Evolutionary conservation across 1,140 invertebrate species (phyloP).

Genomic region (Galleria mellonella): DNA sequence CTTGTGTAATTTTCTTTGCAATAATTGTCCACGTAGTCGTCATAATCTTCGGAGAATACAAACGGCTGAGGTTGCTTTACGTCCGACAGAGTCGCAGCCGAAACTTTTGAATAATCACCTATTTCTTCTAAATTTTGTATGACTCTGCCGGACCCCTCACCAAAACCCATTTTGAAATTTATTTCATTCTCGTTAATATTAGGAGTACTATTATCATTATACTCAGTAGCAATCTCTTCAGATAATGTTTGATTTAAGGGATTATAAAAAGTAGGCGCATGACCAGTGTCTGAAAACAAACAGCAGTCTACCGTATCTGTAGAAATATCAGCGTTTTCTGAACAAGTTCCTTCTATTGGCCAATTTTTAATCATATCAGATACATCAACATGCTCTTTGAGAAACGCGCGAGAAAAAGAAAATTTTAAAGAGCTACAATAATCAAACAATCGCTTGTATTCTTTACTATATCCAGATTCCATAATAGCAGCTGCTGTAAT

Average conservation of each 20-base stretch:
- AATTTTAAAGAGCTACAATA: slow-evolving; percentile 55
- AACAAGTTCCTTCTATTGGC: slow-evolving; percentile 31
- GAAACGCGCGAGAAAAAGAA: slow-evolving; percentile 48
- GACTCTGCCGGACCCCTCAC: slow-evolving; percentile 74
- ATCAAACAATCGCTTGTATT: slow-evolving; percentile 39
- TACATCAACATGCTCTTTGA: slow-evolving; percentile 46
- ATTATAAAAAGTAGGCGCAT: slow-evolving; percentile 5
- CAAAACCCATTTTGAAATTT: slow-evolving; percentile 73
- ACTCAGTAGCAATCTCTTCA: slow-evolving; percentile 40
- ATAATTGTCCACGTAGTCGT: slow-evolving; percentile 17
- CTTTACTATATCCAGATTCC: slow-evolving; percentile 36
- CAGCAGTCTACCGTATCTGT: not conserved
- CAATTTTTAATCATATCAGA: slow-evolving; percentile 29
- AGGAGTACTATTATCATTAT: slow-evolving; percentile 20
- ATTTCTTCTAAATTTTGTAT: slow-evolving; percentile 55
- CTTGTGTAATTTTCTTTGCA: slow-evolving; percentile 11
- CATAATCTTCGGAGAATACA: slow-evolving; percentile 42
- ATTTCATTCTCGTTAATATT: slow-evolving; percentile 33
- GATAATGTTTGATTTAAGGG: slow-evolving; percentile 35
- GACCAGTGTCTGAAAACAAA: not conserved
- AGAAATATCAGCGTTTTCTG: not conserved
- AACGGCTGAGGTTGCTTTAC: slow-evolving; percentile 70
- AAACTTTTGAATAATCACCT: slow-evolving; percentile 55
- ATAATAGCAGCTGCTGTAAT: slow-evolving; percentile 20
- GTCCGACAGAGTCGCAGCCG: slow-evolving; percentile 75